These are phyloP conservation scores for Bicyclus anynana DNA, from an alignment of 1,140 invertebrate genomes.

Conservation along the genomic window DNA sequence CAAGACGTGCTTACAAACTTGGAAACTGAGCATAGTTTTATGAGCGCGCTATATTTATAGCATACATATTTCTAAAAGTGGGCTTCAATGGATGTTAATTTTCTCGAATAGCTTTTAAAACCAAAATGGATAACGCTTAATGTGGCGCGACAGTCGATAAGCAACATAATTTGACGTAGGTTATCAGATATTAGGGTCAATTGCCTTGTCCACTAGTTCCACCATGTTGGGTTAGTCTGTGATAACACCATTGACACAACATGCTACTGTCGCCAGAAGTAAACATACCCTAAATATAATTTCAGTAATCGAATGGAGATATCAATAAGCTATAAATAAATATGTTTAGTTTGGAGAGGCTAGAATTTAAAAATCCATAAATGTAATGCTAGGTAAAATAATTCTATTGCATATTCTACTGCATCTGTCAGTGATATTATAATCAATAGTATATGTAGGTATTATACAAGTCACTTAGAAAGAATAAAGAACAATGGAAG, in stretches of 20 bases:
- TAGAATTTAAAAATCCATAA: no score
- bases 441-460: no score
- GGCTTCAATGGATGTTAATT: background rate
- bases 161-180: conserved; percentile 41
- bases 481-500: background rate
- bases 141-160: conserved; percentile 9
- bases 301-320: conserved; percentile 1
- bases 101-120: background rate
- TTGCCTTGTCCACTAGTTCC: conserved; percentile 31
- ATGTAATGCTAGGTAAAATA: no score
- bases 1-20: no score
- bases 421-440: no score
- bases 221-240: conserved; percentile 42
- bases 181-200: conserved; percentile 57
- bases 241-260: conserved; percentile 51
- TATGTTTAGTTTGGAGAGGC: background rate
- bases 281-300: conserved; percentile 6
- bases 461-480: no score
- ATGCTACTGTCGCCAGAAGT: conserved; percentile 25
- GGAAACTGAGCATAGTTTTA: no score
- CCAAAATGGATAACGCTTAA: background rate
- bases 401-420: no score
- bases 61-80: background rate
- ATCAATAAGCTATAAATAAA: background rate
- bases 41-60: no score